Evolutionary conservation across 2,113 vertebrate species (phyloP).

Genomic region (Todiramphus saurophagus): DNA sequence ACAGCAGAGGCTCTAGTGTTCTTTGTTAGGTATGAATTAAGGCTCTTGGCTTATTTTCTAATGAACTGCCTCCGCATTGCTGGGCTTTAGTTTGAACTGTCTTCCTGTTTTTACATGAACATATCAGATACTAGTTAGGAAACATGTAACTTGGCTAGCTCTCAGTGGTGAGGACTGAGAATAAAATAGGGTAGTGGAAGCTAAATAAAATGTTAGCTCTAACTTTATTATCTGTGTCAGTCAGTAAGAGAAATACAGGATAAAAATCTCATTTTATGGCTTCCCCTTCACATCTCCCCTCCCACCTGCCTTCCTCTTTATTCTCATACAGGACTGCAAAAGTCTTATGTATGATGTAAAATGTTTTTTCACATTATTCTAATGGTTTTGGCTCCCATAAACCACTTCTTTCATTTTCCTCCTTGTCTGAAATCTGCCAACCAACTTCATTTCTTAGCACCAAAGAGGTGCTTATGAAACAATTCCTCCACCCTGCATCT

Average conservation of each 20-base stretch:
- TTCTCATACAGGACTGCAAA: background rate
- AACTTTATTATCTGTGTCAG: background rate
- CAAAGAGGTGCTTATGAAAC: background rate
- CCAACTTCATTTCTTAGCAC: background rate
- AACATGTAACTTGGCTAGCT: background rate
- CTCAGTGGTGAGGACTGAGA: background rate
- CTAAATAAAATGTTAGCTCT: background rate
- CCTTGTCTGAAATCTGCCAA: background rate
- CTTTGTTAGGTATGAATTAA: background rate
- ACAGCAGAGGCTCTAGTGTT: background rate
- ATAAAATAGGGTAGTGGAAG: background rate
- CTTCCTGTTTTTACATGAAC: background rate
- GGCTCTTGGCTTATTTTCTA: background rate
- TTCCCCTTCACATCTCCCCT: slow-evolving; percentile 25
- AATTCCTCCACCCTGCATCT: background rate
- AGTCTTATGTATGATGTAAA: background rate
- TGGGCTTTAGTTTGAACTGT: background rate
- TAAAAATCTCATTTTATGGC: background rate
- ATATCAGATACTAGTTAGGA: background rate
- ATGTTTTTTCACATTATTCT: background rate
- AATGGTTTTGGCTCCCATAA: background rate
- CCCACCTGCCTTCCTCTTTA: background rate
- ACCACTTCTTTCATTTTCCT: slow-evolving; percentile 7
- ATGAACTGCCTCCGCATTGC: background rate
- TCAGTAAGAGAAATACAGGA: background rate